Evolutionary conservation across 2,113 vertebrate genomes (phyloP).

Genomic region (Gymnobelideus leadbeateri): DNA sequence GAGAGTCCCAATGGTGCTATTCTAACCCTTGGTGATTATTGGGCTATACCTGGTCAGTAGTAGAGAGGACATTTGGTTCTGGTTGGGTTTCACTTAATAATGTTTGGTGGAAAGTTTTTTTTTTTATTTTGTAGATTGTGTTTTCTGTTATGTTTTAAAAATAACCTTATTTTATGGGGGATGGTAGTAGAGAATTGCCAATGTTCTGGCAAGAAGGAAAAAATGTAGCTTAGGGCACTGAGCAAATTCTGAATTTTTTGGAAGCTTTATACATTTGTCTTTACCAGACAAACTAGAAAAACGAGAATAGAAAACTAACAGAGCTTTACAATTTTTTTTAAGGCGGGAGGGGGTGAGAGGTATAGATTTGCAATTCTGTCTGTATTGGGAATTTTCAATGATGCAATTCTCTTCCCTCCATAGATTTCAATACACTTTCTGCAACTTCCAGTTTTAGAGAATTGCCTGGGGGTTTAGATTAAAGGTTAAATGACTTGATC

Average conservation of each 20-base stretch:
- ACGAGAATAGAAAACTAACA: neutral
- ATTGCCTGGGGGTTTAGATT: neutral
- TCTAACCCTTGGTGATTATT: neutral
- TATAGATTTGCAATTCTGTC: neutral
- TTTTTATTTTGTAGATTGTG: conserved; percentile 32
- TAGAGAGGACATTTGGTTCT: neutral
- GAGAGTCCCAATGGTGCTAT: neutral
- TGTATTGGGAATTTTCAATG: neutral
- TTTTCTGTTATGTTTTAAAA: conserved; percentile 53
- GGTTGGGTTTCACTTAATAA: neutral
- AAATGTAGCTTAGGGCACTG: neutral
- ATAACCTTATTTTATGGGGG: conserved; percentile 32
- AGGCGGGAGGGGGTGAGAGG: too few species aligned
- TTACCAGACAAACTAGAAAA: neutral
- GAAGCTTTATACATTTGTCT: neutral
- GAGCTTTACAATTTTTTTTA: neutral
- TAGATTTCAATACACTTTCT: neutral
- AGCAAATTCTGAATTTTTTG: neutral
- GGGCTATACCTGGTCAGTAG: neutral
- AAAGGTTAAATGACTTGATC: neutral
- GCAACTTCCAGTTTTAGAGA: neutral
- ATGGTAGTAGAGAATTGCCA: neutral
- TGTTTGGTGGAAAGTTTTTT: neutral
- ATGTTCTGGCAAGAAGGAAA: neutral
- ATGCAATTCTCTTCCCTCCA: neutral